Base-by-base conservation (phyloP, 2,113 vertebrate species). In the Equus quagga region DNA sequence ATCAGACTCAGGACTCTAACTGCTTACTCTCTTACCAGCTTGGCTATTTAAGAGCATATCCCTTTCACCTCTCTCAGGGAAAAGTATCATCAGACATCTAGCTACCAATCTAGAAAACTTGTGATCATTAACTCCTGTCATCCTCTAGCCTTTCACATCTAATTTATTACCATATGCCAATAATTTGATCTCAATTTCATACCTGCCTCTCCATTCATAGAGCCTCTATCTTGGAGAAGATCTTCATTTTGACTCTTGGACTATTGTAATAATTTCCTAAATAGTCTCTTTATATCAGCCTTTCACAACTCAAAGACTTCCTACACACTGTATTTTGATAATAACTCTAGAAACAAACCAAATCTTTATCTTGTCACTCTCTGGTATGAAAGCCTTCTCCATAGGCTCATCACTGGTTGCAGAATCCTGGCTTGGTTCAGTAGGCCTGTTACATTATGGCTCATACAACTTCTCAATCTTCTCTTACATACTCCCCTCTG, bases 231-330 rank as follows among this genome's bases (percentile, higher is more conserved):
- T 58, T 62, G 0, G 31, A 89, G 26, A 86, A 64, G 12, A 90
- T 84, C 26, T 85, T 81, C 21, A 75, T 33, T 41, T 56, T 23
- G 23, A 81, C 14, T 84, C 46, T 51, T 46, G 11, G 51, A 31
- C 69, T 75, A 17, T 18, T 97, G 4, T 24, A 78, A 80, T 26
- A 89, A 36, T 73, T 88, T 94, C 8, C 72, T 76, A 89, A 94
- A 85, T 24, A 14, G 4, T 49, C n/a, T 88, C 26, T 80, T 46
- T 81, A 15, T 60, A 46, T 70, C 12, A 95, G 18, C 4, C 10
- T 93, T 44, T 91, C 9, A 54, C 11, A 82, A 91, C 10, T 54
- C 54, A 86, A 70, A 87, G 67, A 24, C 17, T 91, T 89, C 5
- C n/a, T 28, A 87, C 7, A 70, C 14, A 65, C 21, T 54, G 3